Conservation (phyloP, 2,113 vertebrate species). For the Ciconia maguari region DNA sequence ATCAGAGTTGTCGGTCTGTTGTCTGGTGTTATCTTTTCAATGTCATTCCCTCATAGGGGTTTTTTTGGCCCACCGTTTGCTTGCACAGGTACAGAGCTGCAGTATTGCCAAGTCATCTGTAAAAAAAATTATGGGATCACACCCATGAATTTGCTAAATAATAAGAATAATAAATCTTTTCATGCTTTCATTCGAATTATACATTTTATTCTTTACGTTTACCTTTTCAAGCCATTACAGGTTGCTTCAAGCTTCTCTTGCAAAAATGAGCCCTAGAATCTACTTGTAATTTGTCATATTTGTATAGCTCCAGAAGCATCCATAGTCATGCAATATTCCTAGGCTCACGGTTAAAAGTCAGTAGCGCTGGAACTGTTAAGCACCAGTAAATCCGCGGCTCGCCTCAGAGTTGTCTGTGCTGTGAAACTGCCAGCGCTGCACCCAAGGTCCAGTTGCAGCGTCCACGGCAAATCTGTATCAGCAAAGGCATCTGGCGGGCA, state of each 20-base stretch:
- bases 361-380: background rate
- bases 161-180: background rate
- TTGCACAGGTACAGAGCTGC: background rate
- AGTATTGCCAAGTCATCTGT: too few relatives aligned
- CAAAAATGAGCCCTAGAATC: background rate
- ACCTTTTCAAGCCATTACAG: background rate
- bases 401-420: background rate
- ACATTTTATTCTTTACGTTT: background rate
- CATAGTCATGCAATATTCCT: rapidly evolving
- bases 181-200: background rate
- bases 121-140: background rate
- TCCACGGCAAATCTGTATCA: rapidly evolving
- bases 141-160: rapidly evolving
- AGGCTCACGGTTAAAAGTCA: rapidly evolving
- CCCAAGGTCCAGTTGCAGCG: background rate
- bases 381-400: background rate
- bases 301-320: background rate
- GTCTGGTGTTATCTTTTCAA: background rate
- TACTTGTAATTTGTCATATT: background rate
- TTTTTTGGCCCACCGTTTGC: rapidly evolving
- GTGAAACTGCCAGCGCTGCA: background rate
- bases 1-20: background rate
- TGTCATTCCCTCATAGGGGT: rapidly evolving
- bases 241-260: background rate
- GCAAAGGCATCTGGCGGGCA: background rate